These are phyloP conservation scores for Clanis bilineata DNA, from an alignment of 2,888 invertebrate genomes.

Conservation along the genomic window DNA sequence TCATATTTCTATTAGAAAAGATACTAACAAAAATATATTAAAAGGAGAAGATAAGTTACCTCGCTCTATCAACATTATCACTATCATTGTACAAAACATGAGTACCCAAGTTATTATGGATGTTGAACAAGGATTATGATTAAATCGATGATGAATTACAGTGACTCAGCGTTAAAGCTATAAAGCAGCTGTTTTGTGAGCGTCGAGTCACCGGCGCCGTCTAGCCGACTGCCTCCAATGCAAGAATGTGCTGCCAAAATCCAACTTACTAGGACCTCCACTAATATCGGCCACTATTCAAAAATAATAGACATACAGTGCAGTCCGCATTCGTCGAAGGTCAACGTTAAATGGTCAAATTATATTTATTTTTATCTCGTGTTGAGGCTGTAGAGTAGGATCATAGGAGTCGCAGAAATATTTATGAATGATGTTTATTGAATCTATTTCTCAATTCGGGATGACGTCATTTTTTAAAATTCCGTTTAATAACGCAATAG, in stretches of 20 bases:
- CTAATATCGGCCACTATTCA: slow-evolving; percentile 23
- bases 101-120: slow-evolving; percentile 30
- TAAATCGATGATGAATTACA: slow-evolving; percentile 47
- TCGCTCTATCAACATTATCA: slow-evolving; percentile 21
- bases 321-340: slow-evolving; percentile 15
- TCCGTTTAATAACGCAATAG: not conserved
- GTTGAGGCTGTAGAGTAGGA: slow-evolving; percentile 34
- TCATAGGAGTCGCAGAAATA: slow-evolving; percentile 33
- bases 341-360: slow-evolving; percentile 11
- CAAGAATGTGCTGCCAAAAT: slow-evolving; percentile 37
- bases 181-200: slow-evolving; percentile 52
- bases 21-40: too few relatives aligned
- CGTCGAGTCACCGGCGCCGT: slow-evolving; percentile 59
- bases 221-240: slow-evolving; percentile 46
- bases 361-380: slow-evolving; percentile 42
- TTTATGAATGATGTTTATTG: slow-evolving; percentile 15
- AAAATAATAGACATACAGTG: slow-evolving; percentile 23
- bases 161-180: slow-evolving; percentile 52
- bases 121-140: slow-evolving; percentile 33
- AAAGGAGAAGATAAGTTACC: too few relatives aligned
- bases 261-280: slow-evolving; percentile 35
- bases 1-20: too few relatives aligned
- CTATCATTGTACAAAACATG: slow-evolving; percentile 25
- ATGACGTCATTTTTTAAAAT: not conserved
- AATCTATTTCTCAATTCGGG: not conserved